Evolutionary conservation across 2,797 vertebrate species (phyloP).

Genomic region (Enteromius fasciolatus): DNA sequence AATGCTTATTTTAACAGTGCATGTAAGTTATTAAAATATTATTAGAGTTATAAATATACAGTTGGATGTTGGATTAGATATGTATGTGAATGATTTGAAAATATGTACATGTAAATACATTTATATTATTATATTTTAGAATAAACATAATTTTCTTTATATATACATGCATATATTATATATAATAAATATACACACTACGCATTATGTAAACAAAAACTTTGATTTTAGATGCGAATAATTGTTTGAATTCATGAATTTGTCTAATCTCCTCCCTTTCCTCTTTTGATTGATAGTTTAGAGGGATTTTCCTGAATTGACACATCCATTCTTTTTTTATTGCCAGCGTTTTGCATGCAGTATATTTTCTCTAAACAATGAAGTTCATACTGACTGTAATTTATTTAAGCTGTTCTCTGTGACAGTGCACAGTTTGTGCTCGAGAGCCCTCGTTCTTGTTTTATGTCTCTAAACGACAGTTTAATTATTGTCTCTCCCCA

Average conservation of each 20-base stretch:
- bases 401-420: not conserved
- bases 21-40: not conserved
- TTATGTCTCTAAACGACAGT: not conserved
- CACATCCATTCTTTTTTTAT: not conserved
- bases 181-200: no score
- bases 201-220: no score
- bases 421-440: not conserved
- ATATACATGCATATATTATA: no score
- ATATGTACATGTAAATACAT: no score
- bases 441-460: not conserved
- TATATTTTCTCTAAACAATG: conserved; percentile 1
- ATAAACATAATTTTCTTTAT: no score
- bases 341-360: not conserved
- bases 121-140: no score
- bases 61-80: no score
- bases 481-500: not conserved
- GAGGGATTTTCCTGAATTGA: not conserved
- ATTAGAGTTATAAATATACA: no score
- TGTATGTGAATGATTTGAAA: no score
- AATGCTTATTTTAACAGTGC: not conserved
- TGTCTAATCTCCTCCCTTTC: not conserved
- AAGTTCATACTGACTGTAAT: not conserved
- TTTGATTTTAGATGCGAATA: no score
- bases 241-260: not conserved
- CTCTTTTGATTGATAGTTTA: conserved; percentile 1